Base-by-base conservation (phyloP, 2,888 invertebrate species). In the Apomyelois bistriatella region DNA sequence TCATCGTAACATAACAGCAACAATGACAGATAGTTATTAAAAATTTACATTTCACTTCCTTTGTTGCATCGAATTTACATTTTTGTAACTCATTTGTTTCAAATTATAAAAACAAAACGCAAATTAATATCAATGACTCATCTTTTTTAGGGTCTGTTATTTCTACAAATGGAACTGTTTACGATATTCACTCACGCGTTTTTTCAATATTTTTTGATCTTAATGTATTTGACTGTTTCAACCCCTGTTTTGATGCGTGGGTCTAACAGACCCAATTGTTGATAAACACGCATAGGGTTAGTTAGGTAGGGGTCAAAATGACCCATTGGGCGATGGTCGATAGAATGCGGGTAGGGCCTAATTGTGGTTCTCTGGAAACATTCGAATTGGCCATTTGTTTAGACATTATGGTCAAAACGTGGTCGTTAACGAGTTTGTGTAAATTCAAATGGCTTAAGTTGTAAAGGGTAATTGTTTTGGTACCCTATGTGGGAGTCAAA, bases 161-260 rank as follows among this genome's bases (percentile, higher is more conserved):
- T 36, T 36, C 36, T 36, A n/a, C n/a, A n/a, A n/a, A 13, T 32
- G 32, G 32, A 10, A 7, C 7, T 32, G 4, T 46, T 46, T 46
- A 52, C 49, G 37, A 46, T 47, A 9, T 13, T 6, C 41, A 42
- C 49, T 49, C 61, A 61, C 59, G 53, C 61, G 28, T 55, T 53
- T 52, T 48, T 49, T 53, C 50, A 43, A 60, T 58, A 59, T 58
- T 43, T 61, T 56, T 53, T 50, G 7, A 53, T 47, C 48, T 51
- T 57, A 58, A 62, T 62, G 58, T 56, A 15, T 12, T 38, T 48
- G 10, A 15, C 13, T 41, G 51, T 52, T 49, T 53, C 36, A 53
- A 38, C 56, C 40, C 38, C 38, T n/a, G 37, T 40, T 52, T 41
- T 43, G 51, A 13, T 40, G 40, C 35, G 7, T 22, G 28, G 48